A percentile compares a stretch with the other conserved stretches of the same genome.
phyloP scores from a whole-genome alignment of 2,888 invertebrate species.

The Oligia strigilis region DNA sequence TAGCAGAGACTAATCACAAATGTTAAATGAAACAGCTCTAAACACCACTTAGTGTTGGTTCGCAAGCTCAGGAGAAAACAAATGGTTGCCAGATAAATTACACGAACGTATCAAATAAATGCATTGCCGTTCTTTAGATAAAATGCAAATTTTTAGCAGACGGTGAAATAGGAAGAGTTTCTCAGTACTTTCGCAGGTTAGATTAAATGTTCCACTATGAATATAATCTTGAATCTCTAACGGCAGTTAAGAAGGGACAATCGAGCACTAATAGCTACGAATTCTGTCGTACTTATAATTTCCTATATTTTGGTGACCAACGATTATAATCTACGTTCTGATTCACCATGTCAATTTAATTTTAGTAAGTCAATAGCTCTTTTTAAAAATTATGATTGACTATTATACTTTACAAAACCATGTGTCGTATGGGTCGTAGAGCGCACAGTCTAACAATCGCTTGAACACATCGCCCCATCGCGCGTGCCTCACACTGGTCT shows the following conservation, averaged over 20 bases:
- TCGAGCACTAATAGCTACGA: slow-evolving; percentile 22
- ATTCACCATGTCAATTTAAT: neutral
- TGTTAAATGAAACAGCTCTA: slow-evolving; percentile 60
- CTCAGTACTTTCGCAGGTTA: slow-evolving; percentile 50
- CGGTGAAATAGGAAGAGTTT: slow-evolving; percentile 54
- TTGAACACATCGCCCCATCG: slow-evolving; percentile 9
- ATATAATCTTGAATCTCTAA: slow-evolving; percentile 37
- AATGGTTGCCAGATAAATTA: slow-evolving; percentile 61
- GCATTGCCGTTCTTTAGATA: slow-evolving; percentile 61
- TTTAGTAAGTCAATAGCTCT: neutral
- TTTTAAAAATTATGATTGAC: neutral
- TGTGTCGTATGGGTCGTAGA: neutral
- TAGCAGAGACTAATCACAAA: slow-evolving; percentile 57
- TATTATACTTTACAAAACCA: neutral
- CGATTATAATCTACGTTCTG: neutral
- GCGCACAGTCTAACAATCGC: slow-evolving; percentile 27
- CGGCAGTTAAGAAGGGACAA: slow-evolving; percentile 39
- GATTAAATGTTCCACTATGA: slow-evolving; percentile 50
- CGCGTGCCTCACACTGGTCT: slow-evolving; percentile 29
- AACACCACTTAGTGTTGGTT: slow-evolving; percentile 56
- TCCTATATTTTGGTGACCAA: slow-evolving; percentile 1
- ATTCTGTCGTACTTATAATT: slow-evolving; percentile 8
- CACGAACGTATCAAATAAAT: slow-evolving; percentile 63
- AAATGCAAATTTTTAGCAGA: slow-evolving; percentile 64
- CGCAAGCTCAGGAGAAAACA: slow-evolving; percentile 54